phyloP scores from a whole-genome alignment of 2,888 invertebrate genomes.

The Xestia xanthographa region DNA sequence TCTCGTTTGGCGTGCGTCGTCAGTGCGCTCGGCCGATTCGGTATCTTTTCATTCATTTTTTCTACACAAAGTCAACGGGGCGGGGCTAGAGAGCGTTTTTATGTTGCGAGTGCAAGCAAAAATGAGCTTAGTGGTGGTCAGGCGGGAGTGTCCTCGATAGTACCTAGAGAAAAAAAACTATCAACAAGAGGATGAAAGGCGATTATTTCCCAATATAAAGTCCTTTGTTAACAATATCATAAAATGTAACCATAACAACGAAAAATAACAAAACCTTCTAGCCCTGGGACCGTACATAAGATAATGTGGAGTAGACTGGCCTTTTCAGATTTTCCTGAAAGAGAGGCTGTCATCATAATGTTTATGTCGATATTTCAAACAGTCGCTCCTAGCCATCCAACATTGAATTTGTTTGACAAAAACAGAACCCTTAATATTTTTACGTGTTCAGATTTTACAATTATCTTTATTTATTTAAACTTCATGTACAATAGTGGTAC shows the following conservation, averaged over 20 bases:
- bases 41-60: too few relatives aligned
- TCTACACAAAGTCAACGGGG: too few relatives aligned
- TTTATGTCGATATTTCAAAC: constrained; percentile 23
- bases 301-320: constrained; percentile 41
- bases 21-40: too few relatives aligned
- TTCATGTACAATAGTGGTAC: too few relatives aligned
- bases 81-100: too few relatives aligned
- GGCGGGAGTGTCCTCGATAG: too few relatives aligned
- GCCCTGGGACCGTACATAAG: constrained; percentile 19
- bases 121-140: too few relatives aligned
- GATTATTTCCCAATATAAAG: neutral
- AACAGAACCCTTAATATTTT: constrained; percentile 58
- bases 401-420: constrained; percentile 65
- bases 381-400: constrained; percentile 45
- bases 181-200: neutral
- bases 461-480: too few relatives aligned
- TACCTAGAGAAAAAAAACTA: neutral
- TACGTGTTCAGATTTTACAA: constrained; percentile 51
- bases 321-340: constrained; percentile 35
- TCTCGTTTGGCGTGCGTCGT: too few relatives aligned
- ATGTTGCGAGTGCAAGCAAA: too few relatives aligned
- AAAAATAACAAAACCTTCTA: neutral
- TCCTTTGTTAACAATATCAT: constrained; percentile 4
- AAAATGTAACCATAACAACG: neutral
- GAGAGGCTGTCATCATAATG: constrained; percentile 28